phyloP scores from a whole-genome alignment of 2,888 invertebrate genomes.

The Melanophora roralis region DNA sequence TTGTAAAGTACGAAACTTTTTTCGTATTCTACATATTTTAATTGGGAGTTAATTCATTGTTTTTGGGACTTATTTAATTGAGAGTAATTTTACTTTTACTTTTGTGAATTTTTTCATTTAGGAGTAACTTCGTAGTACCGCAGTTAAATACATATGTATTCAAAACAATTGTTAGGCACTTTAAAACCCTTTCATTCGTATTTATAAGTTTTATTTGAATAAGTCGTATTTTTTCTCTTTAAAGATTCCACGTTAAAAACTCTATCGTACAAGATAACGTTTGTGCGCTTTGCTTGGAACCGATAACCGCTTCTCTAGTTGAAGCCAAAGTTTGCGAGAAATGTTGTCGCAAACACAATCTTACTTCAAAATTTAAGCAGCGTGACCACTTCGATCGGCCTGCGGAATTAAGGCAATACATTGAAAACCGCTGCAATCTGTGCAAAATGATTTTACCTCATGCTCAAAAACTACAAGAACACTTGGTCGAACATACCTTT shows the following conservation, averaged over 20 bases:
- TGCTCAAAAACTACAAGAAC: conserved; percentile 89
- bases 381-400: conserved; percentile 56
- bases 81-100: too few relatives aligned
- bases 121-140: too few relatives aligned
- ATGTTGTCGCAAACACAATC: conserved; percentile 82
- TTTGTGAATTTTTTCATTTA: too few relatives aligned
- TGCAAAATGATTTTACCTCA: conserved; percentile 88
- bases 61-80: too few relatives aligned
- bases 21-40: too few relatives aligned
- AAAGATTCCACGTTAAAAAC: conserved; percentile 77
- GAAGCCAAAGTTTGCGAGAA: conserved; percentile 82
- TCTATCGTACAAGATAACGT: conserved; percentile 73
- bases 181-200: too few relatives aligned
- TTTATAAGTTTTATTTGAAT: too few relatives aligned
- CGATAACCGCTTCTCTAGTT: conserved; percentile 74
- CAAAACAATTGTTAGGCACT: too few relatives aligned
- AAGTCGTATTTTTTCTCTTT: background rate
- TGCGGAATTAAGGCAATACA: conserved; percentile 66
- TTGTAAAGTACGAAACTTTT: too few relatives aligned
- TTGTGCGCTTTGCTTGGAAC: conserved; percentile 81
- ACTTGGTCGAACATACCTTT: conserved; percentile 95
- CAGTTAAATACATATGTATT: too few relatives aligned
- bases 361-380: conserved; percentile 69
- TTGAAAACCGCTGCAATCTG: conserved; percentile 82
- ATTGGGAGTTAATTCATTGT: too few relatives aligned